These are phyloP conservation scores for Pimephales promelas DNA, from an alignment of 2,113 vertebrate species.

Conservation along the genomic window DNA sequence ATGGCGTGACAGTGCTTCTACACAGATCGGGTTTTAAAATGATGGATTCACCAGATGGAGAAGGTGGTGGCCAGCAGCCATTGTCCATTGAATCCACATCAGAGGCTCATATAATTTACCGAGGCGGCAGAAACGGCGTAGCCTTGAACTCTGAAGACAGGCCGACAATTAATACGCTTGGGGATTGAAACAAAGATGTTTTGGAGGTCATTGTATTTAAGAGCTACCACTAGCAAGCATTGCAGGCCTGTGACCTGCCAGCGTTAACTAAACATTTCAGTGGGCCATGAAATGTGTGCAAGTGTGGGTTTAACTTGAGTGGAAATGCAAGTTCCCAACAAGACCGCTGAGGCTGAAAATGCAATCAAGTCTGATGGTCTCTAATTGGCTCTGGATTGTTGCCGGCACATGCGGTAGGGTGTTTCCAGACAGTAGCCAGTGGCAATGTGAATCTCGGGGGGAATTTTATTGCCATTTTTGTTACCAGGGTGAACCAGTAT, in stretches of 20 bases:
- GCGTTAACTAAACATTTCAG: slow-evolving; percentile 3
- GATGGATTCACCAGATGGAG: slow-evolving; percentile 33
- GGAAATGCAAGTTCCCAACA: slow-evolving; percentile 20
- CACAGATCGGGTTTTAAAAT: slow-evolving; percentile 17
- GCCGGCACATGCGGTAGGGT: neutral
- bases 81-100: slow-evolving; percentile 35
- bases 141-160: slow-evolving; percentile 29
- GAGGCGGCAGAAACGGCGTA: neutral
- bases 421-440: slow-evolving; percentile 37
- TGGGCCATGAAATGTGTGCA: slow-evolving; percentile 29
- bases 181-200: slow-evolving; percentile 35
- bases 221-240: neutral
- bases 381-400: slow-evolving; percentile 33
- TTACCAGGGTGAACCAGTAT: slow-evolving; percentile 34
- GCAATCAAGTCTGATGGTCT: slow-evolving; percentile 32
- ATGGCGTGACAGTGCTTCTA: neutral
- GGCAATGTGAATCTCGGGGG: slow-evolving; percentile 4
- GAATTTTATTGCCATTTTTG: slow-evolving; percentile 24
- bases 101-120: neutral
- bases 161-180: neutral
- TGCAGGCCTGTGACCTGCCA: neutral
- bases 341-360: slow-evolving; percentile 36
- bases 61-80: neutral
- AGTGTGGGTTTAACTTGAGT: slow-evolving; percentile 17
- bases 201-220: neutral